These are phyloP conservation scores for Hephaestus fuliginosus DNA, from an alignment of 2,797 vertebrate genomes.

Conservation along the genomic window DNA sequence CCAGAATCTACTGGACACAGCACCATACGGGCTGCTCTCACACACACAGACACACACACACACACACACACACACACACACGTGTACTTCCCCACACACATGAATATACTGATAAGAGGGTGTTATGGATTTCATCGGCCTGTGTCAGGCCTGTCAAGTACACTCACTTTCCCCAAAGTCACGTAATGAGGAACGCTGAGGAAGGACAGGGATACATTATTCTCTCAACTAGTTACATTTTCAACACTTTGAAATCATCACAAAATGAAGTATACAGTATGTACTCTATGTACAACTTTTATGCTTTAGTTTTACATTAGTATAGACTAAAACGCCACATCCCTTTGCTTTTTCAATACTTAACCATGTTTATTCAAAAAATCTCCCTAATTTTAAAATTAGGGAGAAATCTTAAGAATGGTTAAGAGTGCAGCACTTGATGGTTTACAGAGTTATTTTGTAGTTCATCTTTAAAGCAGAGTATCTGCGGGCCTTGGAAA, in stretches of 20 bases:
- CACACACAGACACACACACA: constrained; percentile 13
- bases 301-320: background rate
- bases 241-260: background rate
- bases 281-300: background rate
- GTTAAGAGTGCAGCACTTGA: background rate
- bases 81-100: background rate
- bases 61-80: background rate
- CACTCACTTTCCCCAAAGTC: constrained; percentile 17
- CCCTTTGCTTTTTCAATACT: too few species aligned
- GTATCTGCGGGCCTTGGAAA: background rate
- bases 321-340: background rate
- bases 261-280: too few species aligned
- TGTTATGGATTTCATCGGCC: constrained; percentile 44
- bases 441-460: background rate
- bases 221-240: background rate
- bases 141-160: constrained; percentile 21
- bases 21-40: background rate
- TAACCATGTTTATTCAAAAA: too few species aligned
- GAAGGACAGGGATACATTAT: constrained; percentile 2
- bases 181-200: constrained; percentile 22
- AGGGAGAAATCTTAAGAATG: too few species aligned
- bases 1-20: constrained; percentile 50
- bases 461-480: background rate
- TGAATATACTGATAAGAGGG: constrained; percentile 18
- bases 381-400: too few species aligned